Base-by-base conservation (phyloP, 2,113 vertebrate genomes). In the Pelvicachromis taeniatus region DNA sequence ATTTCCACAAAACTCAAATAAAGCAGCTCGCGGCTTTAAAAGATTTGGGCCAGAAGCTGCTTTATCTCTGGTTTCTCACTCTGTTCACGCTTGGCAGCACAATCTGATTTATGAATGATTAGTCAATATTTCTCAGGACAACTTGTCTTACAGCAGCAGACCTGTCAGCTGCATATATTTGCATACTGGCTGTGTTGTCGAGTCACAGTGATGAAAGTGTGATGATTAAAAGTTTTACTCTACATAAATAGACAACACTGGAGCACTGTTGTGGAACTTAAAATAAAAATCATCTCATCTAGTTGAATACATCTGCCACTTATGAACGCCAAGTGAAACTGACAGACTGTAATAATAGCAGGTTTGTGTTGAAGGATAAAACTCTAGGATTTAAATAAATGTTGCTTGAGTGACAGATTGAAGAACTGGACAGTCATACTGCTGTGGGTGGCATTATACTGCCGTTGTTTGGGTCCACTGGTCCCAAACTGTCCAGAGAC, bases 61-160 rank as follows among this genome's bases (percentile, higher is more conserved):
- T 56, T 87, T 77, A 31, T 87, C 68, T 77, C 58, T 58, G 70
- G 4, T 56, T 81, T 77, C 73, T 89, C 82, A n/a, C 63, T 83
- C 17, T 33, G 1, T 83, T 89, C 87, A 56, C 89, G 52, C 61
- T 58, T 58, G 11, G 54, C 58, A 50, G 53, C 35, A 63, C 48
- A 55, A 83, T 85, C 12, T 77, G 80, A 70, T 89, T 59, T 52
- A 68, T 77, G 61, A 85, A 77, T 80, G 45, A 87, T 77, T 70
- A 59, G 83, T 81, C 83, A 59, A 35, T 82, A 82, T 85, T 87
- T 91, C 84, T 75, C 89, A 78, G 80, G 58, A 88, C 83, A 48
- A 45, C 78, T 73, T 68, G 70, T 87, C 68, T 31, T 35, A 16
- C 48, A 63, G 80, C 84, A 38, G n/a, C 50, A 68, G 58, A 77